Conservation (phyloP, 1,140 invertebrate genomes). For the Bombus sibiricus region DNA sequence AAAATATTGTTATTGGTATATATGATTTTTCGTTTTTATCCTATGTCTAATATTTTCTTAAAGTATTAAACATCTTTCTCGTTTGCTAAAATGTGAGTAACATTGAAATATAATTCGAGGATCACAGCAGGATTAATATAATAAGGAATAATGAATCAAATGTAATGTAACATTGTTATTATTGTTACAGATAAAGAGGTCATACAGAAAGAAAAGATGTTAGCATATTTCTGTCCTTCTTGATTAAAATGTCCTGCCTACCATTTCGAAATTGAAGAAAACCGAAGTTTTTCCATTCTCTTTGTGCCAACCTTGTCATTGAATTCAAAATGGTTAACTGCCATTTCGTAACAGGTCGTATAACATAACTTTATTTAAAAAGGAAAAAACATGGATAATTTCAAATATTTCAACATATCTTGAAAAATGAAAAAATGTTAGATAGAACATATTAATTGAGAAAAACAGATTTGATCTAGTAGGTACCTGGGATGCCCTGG, state of each 20-base stretch:
- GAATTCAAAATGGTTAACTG: no score
- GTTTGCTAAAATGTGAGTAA: not conserved
- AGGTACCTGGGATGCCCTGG: constrained; percentile 82
- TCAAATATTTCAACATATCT: no score
- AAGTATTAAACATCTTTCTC: no score
- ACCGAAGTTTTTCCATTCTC: not conserved
- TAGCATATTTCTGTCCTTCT: not conserved
- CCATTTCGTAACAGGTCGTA: no score
- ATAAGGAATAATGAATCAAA: not conserved
- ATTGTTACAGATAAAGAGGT: not conserved
- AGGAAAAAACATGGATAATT: no score
- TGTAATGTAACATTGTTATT: not conserved
- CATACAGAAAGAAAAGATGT: not conserved
- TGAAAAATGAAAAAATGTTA: not conserved
- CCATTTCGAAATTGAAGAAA: not conserved
- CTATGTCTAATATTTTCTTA: no score
- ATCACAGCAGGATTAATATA: not conserved
- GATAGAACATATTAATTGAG: not conserved
- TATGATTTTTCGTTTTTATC: no score
- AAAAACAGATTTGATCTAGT: constrained; percentile 5
- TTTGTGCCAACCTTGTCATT: no score
- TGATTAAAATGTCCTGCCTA: not conserved
- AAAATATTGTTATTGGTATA: no score
- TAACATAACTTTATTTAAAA: no score
- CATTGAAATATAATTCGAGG: not conserved